Percentiles rank a stretch among this genome's conserved stretches.
These are phyloP conservation scores for Drosophila monieri DNA, from an alignment of 2,888 invertebrate genomes.

Conservation along the genomic window DNA sequence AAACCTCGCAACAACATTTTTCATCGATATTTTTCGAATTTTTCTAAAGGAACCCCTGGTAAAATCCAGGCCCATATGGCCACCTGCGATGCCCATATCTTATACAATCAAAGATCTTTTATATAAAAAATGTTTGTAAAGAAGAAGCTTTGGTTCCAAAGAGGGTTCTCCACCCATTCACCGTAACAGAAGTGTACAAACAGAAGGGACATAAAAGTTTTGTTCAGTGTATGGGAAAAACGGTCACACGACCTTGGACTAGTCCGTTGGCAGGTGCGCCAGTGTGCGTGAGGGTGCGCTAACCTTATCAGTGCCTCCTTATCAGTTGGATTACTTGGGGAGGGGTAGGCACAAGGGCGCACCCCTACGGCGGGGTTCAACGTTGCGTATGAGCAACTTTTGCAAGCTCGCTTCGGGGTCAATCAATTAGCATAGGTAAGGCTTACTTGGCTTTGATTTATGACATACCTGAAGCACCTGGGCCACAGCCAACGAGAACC, in stretches of 20 bases:
- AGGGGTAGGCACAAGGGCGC: slow-evolving; percentile 8
- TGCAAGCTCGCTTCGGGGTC: slow-evolving; percentile 25
- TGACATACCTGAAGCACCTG: slow-evolving; percentile 51
- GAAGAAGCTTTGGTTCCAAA: too few relatives aligned
- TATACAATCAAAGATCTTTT: too few relatives aligned
- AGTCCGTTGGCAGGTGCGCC: not conserved
- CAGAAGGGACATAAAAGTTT: too few relatives aligned
- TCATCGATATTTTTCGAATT: too few relatives aligned
- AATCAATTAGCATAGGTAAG: slow-evolving; percentile 43
- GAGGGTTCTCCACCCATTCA: too few relatives aligned
- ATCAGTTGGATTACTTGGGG: slow-evolving; percentile 22
- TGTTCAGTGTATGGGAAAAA: not conserved
- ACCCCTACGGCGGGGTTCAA: slow-evolving; percentile 29
- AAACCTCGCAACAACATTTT: too few relatives aligned
- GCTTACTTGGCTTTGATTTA: slow-evolving; percentile 29
- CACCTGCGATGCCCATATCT: too few relatives aligned
- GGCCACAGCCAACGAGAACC: slow-evolving; percentile 13
- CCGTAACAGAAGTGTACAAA: too few relatives aligned
- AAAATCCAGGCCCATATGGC: too few relatives aligned
- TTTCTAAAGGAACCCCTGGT: too few relatives aligned
- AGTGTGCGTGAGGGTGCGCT: slow-evolving; percentile 4
- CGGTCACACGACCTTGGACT: slow-evolving; percentile 22
- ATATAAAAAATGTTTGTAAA: too few relatives aligned
- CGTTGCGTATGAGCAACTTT: slow-evolving; percentile 42
- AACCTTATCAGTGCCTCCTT: slow-evolving; percentile 21